Evolutionary conservation across 2,797 vertebrate species (phyloP).

Genomic region (Chelidonichthys spinosus): DNA sequence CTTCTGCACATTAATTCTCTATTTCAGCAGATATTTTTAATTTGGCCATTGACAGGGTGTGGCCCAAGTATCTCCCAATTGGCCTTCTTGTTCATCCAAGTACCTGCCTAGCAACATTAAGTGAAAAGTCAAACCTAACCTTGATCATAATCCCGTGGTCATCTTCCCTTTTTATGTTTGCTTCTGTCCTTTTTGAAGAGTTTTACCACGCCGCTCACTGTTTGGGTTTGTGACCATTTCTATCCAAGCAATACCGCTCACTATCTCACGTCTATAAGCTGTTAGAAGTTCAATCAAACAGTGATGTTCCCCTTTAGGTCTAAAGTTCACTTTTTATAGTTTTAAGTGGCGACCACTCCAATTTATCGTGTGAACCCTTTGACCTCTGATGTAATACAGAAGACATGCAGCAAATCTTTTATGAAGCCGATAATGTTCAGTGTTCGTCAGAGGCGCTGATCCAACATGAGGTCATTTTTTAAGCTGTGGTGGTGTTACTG

Average conservation of each 20-base stretch:
- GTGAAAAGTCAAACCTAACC: background rate
- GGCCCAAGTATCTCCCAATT: background rate
- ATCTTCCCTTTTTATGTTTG: background rate
- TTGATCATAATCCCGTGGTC: background rate
- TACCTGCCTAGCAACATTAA: background rate
- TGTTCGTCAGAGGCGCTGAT: background rate
- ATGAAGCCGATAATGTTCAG: background rate
- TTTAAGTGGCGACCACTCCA: background rate
- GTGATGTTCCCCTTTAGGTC: background rate
- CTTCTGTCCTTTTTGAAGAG: background rate
- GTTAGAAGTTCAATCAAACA: background rate
- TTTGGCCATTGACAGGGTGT: background rate
- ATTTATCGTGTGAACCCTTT: background rate
- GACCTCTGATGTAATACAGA: background rate
- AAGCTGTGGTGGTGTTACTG: background rate
- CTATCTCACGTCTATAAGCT: background rate
- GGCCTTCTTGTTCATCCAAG: background rate
- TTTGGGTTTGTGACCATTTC: slow-evolving; percentile 10
- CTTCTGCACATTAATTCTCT: no score
- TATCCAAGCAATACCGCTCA: background rate
- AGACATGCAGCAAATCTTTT: background rate
- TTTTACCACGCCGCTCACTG: background rate
- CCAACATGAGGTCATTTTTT: background rate
- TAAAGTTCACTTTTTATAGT: background rate
- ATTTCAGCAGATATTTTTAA: background rate